phyloP scores from a whole-genome alignment of 2,888 invertebrate genomes.

The Rhogogaster chlorosoma region DNA sequence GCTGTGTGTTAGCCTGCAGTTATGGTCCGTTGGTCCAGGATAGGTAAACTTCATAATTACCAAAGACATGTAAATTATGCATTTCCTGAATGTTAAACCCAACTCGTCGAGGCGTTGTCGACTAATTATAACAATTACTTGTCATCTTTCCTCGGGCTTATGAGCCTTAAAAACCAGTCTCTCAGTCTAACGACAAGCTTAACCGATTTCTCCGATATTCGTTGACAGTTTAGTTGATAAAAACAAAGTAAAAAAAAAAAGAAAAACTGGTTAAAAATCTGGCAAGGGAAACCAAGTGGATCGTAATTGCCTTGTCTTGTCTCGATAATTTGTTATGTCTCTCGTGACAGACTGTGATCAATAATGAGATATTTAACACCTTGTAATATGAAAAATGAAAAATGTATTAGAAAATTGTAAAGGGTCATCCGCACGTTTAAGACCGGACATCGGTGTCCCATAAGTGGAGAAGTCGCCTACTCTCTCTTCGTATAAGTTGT shows the following conservation, averaged over 20 bases:
- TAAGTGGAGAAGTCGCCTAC: constrained; percentile 30
- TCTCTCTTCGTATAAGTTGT: constrained; percentile 33
- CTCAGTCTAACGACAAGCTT: background rate
- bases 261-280: background rate
- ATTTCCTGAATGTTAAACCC: constrained; percentile 20
- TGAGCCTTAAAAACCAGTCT: background rate
- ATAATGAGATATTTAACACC: background rate
- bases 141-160: background rate
- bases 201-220: background rate
- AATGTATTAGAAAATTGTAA: constrained; percentile 5
- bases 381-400: background rate
- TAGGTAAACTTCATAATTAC: constrained; percentile 42
- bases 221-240: background rate
- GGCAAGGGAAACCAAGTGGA: background rate
- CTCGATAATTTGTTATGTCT: background rate
- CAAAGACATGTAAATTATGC: constrained; percentile 42
- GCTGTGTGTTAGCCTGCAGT: background rate
- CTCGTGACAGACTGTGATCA: background rate
- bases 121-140: constrained; percentile 24
- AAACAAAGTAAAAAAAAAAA: background rate
- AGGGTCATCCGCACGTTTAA: constrained; percentile 13
- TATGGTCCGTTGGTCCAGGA: constrained; percentile 43
- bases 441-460: constrained; percentile 37
- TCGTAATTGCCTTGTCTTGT: background rate
- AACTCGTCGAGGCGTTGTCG: constrained; percentile 8